Base-by-base conservation (phyloP, 2,113 vertebrate species). In the Tragelaphus buxtoni region DNA sequence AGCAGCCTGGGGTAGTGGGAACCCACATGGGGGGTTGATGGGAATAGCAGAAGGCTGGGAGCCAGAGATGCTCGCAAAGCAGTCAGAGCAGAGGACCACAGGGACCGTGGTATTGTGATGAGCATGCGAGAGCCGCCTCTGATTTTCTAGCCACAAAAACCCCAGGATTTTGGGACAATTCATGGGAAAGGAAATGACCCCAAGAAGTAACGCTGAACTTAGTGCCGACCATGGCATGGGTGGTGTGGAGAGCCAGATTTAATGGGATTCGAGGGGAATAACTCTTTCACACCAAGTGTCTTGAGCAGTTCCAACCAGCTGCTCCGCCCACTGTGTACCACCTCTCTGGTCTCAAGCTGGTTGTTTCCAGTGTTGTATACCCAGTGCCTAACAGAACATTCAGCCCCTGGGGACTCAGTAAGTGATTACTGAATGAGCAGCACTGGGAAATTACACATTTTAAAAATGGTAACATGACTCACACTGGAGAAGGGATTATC, bases 131-230 rank as follows among this genome's bases (percentile, higher is more conserved):
- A 81, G 69, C 60, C 3, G 47, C 90, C 69, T 96, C 77, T 26
- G 12, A 93, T 81, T 80, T 84, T 97, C 90, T 94, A 79, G 77
- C 90, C 96, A 85, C 87, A 89, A 88, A 93, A 97, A n/a, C 77
- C 69, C 69, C 88, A 77, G 83, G 35, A 95, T 94, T 95, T 86
- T 82, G 88, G 88, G 80, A 45, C 4, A 45, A 81, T 83, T 80
- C 80, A n/a, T 87, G 61, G 93, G 91, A 91, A 97, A 95, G 84
- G 84, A 97, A 97, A 86, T 82, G 72, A 94, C 79, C 87, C 94
- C 49, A 20, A 32, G 24, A 77, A n/a, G 42, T 86, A 81, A 74
- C 30, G 30, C 35, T 76, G 60, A 58, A 81, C 79, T 91, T 53
- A 16, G 18, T 61, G 26, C 47, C 58, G 72, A 69, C 49, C 55